A percentile compares a stretch with the other conserved stretches of the same genome.
Evolutionary conservation across 2,113 vertebrate genomes (phyloP).

Genomic region (Ophiodon elongatus): DNA sequence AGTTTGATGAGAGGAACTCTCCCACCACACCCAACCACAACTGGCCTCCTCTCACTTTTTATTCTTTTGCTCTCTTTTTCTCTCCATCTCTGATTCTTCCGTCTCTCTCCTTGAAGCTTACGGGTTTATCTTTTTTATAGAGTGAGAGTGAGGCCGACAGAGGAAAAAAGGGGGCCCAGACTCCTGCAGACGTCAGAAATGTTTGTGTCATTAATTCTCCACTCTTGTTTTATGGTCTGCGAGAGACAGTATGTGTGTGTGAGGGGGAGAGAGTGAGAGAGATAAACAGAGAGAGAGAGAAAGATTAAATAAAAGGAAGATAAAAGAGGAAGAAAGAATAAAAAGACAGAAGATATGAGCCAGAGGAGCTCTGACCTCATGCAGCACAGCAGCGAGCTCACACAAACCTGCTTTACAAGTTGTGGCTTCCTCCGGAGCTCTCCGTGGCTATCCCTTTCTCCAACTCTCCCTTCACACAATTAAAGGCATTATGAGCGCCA

Average conservation of each 20-base stretch:
- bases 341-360: constrained; percentile 28
- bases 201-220: constrained; percentile 67
- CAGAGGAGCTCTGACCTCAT: constrained; percentile 20
- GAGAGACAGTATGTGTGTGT: constrained; percentile 46
- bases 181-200: constrained; percentile 56
- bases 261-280: constrained; percentile 34
- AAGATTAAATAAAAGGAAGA: constrained; percentile 57
- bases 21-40: constrained; percentile 56
- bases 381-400: constrained; percentile 34
- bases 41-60: constrained; percentile 35
- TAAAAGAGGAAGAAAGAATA: constrained; percentile 34
- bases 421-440: constrained; percentile 60
- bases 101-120: constrained; percentile 50
- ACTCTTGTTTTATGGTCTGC: constrained; percentile 51
- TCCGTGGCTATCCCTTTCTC: constrained; percentile 46
- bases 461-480: constrained; percentile 62
- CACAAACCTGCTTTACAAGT: constrained; percentile 74
- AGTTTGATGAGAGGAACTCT: constrained; percentile 70
- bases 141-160: constrained; percentile 54
- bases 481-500: constrained; percentile 75
- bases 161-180: constrained; percentile 19
- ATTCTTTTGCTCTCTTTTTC: constrained; percentile 24
- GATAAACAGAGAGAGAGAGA: constrained; percentile 40
- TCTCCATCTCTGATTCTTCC: constrained; percentile 25
- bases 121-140: constrained; percentile 71